These are phyloP conservation scores for Armadillidium nasatum DNA, from an alignment of 1,140 invertebrate genomes.

Conservation along the genomic window DNA sequence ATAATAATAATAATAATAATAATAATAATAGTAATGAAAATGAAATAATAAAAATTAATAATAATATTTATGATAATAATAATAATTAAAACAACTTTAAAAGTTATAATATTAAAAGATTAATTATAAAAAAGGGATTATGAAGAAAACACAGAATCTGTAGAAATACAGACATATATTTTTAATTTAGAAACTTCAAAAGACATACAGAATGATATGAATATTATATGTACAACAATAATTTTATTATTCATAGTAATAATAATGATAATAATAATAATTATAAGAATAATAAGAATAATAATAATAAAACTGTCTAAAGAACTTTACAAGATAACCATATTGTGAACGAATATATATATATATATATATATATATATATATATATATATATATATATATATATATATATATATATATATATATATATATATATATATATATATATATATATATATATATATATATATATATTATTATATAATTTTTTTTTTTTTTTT, in stretches of 20 bases:
- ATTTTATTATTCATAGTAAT: conserved; percentile 25
- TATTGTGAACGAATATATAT: conserved; percentile 20
- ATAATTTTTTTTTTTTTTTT: too few species aligned
- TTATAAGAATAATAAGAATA: conserved; percentile 26
- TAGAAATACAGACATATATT: conserved; percentile 46
- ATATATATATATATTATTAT: too few species aligned
- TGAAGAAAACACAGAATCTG: conserved; percentile 21
- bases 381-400: conserved; percentile 4
- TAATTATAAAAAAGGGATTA: too few species aligned
- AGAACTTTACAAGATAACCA: conserved; percentile 12
- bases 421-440: too few species aligned
- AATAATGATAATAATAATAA: conserved; percentile 30
- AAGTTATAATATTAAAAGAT: too few species aligned
- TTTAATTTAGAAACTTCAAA: conserved; percentile 46
- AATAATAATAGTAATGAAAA: too few species aligned
- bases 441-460: too few species aligned
- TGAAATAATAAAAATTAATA: too few species aligned
- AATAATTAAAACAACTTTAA: too few species aligned
- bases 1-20: too few species aligned
- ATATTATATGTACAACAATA: conserved; percentile 45
- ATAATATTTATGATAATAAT: too few species aligned
- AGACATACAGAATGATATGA: conserved; percentile 46
- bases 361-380: conserved; percentile 8
- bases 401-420: too few species aligned
- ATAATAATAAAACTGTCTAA: conserved; percentile 20